Evolutionary conservation across 2,113 vertebrate species (phyloP).

Genomic region (Microtus pennsylvanicus): DNA sequence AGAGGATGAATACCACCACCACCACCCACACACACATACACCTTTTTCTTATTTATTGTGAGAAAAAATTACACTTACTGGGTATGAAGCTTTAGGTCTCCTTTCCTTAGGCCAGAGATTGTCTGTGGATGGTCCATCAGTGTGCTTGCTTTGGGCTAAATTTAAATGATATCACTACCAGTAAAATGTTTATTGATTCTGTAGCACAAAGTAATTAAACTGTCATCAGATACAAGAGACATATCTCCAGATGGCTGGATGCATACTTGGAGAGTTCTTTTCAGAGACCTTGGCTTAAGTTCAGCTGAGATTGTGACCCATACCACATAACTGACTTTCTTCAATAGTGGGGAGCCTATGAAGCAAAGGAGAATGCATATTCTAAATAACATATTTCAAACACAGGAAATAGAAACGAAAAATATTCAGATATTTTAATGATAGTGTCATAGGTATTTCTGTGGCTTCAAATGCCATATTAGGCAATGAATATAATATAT

Average conservation of each 20-base stretch:
- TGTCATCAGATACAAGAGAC: not conserved
- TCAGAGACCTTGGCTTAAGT: not conserved
- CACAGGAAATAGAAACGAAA: not conserved
- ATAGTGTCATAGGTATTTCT: not conserved
- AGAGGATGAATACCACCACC: not conserved
- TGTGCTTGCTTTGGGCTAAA: not conserved
- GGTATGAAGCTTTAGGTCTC: not conserved
- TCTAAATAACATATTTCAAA: not conserved
- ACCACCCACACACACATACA: too few relatives aligned
- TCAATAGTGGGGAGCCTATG: not conserved
- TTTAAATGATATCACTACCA: fast-evolving
- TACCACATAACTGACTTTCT: not conserved
- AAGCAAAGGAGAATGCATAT: not conserved
- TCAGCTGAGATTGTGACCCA: not conserved
- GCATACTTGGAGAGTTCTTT: too few relatives aligned
- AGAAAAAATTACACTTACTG: not conserved
- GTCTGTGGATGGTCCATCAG: not conserved
- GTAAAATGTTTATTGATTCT: not conserved
- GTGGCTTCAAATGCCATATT: not conserved
- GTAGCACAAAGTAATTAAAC: fast-evolving
- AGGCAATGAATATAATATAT: not conserved
- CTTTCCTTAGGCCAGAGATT: not conserved
- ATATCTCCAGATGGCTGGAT: not conserved
- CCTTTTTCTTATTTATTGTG: not conserved
- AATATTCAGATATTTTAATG: not conserved